Evolutionary conservation across 1,140 invertebrate genomes (phyloP).

Genomic region (Atta colombica): DNA sequence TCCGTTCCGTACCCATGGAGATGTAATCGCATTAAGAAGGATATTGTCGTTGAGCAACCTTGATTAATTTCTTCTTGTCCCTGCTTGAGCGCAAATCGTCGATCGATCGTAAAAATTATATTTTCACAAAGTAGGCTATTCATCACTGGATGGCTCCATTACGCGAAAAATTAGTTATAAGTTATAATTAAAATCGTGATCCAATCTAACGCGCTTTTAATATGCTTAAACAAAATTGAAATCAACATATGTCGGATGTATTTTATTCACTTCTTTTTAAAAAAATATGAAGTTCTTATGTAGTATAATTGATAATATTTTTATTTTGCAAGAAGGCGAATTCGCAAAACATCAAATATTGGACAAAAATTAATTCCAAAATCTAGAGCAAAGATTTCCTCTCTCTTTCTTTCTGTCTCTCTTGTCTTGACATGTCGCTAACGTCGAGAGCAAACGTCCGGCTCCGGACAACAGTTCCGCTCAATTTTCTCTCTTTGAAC

Average conservation of each 20-base stretch:
- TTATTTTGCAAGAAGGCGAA: not conserved
- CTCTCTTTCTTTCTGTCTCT: not conserved
- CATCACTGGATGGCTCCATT: not conserved
- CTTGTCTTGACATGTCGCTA: conserved; percentile 41
- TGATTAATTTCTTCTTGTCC: conserved; percentile 76
- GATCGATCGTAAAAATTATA: conserved; percentile 32
- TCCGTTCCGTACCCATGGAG: conserved; percentile 69
- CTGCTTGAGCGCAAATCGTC: not conserved
- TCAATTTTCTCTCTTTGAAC: conserved; percentile 76
- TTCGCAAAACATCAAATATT: conserved; percentile 7
- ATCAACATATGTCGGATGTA: not conserved
- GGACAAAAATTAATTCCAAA: not conserved
- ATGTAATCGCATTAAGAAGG: conserved; percentile 81
- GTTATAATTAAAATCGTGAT: conserved; percentile 1
- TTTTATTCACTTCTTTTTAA: not conserved
- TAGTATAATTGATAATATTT: not conserved
- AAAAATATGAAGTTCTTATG: not conserved
- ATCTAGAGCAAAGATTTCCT: not conserved
- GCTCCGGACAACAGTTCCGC: conserved; percentile 76
- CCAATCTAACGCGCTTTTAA: not conserved
- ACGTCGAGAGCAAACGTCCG: conserved; percentile 77
- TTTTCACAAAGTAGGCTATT: conserved; percentile 13
- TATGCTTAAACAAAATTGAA: not conserved
- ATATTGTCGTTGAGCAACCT: conserved; percentile 76
- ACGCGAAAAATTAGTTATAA: not conserved